Base-by-base conservation (phyloP, 2,797 vertebrate genomes). In the Coluber constrictor region DNA sequence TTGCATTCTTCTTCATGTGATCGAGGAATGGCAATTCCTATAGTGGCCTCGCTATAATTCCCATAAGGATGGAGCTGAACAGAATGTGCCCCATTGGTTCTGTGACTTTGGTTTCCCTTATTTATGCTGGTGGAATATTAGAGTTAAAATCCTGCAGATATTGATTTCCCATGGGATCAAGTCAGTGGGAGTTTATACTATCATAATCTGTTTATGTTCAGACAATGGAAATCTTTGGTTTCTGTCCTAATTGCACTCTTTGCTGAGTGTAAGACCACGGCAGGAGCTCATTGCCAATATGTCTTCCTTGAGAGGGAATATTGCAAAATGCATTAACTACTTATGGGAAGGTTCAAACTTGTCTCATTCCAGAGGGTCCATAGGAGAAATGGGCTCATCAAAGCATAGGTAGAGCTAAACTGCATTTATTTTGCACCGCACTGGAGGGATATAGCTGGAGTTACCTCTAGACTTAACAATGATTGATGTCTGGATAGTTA, bases 211-310 rank as follows among this genome's bases (percentile, higher is more conserved):
- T 90, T 90, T 93, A 90, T 90, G 66, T 89, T 93, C 88, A 37
- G 89, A 89, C 83, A 88, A 83, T 51, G 86, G 20, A 90, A 87
- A 70, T 74, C 89, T 94, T 91, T 93, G 94, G 92, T 90, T 88
- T 70, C 12, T 63, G 25, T 92, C 91, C 94, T 93, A 87, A 88
- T 43, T 59, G 25, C 47, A 57, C 57, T 93, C 74, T 90, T 79
- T 4, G 18, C 27, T 55, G 93, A 90, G 23, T 86, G 5, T 2
- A 57, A 90, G 66, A 25, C 87, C 20, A 15, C 23, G 15, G 23
- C 15, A 5, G 0, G 66, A 66, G 9, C 18, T 13, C 51, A n/a
- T 29, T 89, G 87, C 86, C 13, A 87, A 37, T 25, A 37, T 10
- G 43, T 43, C 56, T 87, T 10, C 47, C 37, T 51, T 70, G 90